Conservation (phyloP, 2,797 vertebrate species). For the Enteromius mattozi region DNA sequence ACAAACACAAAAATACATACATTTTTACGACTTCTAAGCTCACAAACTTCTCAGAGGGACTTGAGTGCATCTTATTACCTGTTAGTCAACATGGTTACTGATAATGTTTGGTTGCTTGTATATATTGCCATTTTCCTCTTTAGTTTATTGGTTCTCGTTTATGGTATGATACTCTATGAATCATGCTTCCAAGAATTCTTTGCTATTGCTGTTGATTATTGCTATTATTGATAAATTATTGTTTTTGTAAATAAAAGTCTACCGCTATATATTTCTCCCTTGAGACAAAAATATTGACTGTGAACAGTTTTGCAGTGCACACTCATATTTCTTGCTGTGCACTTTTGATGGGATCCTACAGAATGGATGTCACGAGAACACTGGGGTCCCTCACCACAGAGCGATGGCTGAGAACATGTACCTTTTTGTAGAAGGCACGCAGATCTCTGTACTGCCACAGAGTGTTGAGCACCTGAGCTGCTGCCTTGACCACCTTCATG, state of each 20-base stretch:
- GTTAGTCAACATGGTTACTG: background rate
- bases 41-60: too few relatives aligned
- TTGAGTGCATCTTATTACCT: background rate
- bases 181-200: background rate
- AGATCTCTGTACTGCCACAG: slow-evolving; percentile 98
- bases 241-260: background rate
- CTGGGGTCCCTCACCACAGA: background rate
- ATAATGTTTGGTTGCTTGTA: background rate
- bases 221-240: background rate
- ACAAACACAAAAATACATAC: too few relatives aligned
- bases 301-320: background rate
- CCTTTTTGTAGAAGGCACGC: slow-evolving; percentile 97
- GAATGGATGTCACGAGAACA: background rate
- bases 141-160: background rate
- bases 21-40: too few relatives aligned
- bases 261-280: background rate
- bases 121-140: background rate
- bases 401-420: slow-evolving; percentile 61
- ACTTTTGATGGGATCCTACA: background rate
- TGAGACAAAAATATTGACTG: background rate
- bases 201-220: background rate
- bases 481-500: slow-evolving; percentile 96
- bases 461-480: slow-evolving; percentile 95
- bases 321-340: background rate
- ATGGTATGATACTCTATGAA: background rate